Base-by-base conservation (phyloP, 2,113 vertebrate species). In the Semicossyphus pulcher region DNA sequence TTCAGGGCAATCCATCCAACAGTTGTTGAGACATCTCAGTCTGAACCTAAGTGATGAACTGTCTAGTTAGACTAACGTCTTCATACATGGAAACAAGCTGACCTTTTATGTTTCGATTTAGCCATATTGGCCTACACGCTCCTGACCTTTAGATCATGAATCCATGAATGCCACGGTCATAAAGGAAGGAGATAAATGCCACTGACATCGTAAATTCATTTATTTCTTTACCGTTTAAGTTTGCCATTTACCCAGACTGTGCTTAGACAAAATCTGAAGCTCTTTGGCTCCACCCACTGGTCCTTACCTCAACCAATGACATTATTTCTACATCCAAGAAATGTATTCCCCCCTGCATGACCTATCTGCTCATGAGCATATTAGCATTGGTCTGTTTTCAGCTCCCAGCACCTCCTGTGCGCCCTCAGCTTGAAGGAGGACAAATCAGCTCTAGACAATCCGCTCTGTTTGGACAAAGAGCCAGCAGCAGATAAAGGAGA, bases 381-480 rank as follows among this genome's bases (percentile, higher is more conserved):
- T 58, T 57, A 44, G 16, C 53, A 76, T 72, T 16, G 7, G 44
- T 62, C 2, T 72, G 11, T 72, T 59, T 79, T 47, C 3, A 21
- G 48, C 62, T 80, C 54, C 7, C 60, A 61, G 42, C 62, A 52
- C 56, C 14, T 64, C 41, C 18, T 34, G 18, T 36, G 23, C 31
- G 32, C 25, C 9, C 23, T 56, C 29, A 42, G 34, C 41, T 32
- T 4, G 4, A 65, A n/a, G 41, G 29, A 64, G 51, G 29, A 60
- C 12, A 71, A 78, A 53, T 37, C 9, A 36, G 26, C 53, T 67
- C 29, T 5, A 21, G 15, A 61, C 53, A 67, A 56, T 73, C 42
- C 34, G 57, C 77, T 61, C 18, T 70, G 56, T 75, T 75, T 66
- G 45, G 78, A 72, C 49, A 6, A 32, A 25, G 42, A 74, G 29